Conservation (phyloP, 2,888 invertebrate genomes). For the Dolichopus griseipennis region DNA sequence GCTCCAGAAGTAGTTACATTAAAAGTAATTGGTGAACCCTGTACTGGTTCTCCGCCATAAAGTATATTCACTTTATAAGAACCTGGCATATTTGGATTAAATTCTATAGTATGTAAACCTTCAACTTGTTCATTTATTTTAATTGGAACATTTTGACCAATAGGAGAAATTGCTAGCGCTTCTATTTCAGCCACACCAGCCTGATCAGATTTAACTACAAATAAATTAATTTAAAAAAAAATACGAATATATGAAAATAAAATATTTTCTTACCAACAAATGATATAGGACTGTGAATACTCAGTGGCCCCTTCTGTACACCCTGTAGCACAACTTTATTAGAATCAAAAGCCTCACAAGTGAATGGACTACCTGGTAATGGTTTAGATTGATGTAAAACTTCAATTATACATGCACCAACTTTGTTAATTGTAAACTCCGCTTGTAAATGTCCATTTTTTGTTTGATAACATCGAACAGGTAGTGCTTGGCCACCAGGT, state of each 20-base stretch:
- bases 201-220: constrained; percentile 65
- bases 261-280: constrained; percentile 57
- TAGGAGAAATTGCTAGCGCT: constrained; percentile 78
- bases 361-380: constrained; percentile 86
- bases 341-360: constrained; percentile 85
- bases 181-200: constrained; percentile 80
- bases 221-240: constrained; percentile 21
- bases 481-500: constrained; percentile 68
- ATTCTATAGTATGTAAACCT: constrained; percentile 63
- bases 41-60: constrained; percentile 56
- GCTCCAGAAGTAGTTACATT: constrained; percentile 52
- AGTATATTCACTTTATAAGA: constrained; percentile 56
- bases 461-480: constrained; percentile 90
- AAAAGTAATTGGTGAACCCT: constrained; percentile 50
- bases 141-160: constrained; percentile 73
- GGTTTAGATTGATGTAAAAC: constrained; percentile 84
- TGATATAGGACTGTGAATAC: constrained; percentile 72
- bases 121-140: constrained; percentile 65
- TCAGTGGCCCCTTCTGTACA: constrained; percentile 63
- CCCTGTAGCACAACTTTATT: constrained; percentile 71
- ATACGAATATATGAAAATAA: constrained; percentile 7
- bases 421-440: constrained; percentile 78
- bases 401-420: constrained; percentile 62
- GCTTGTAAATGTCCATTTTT: constrained; percentile 91
- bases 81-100: constrained; percentile 74